Evolutionary conservation across 64 coral and sea anemone species (phyloP), one percentile per base, ranked within the genome.

Genomic region (Actinia equina): DNA sequence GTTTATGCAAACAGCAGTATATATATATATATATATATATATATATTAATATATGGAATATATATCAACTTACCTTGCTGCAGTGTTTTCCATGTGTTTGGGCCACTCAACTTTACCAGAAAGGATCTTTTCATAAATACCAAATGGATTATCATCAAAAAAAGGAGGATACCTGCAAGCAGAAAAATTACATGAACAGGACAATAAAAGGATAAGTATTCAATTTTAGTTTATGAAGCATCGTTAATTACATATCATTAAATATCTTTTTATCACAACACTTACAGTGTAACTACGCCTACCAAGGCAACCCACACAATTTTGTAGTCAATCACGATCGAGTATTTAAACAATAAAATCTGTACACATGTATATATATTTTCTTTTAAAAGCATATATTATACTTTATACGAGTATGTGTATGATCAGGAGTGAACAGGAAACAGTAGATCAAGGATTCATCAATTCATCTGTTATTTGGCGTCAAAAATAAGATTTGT

Each of bases 121-220:
- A 54, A 99, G 81, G 85, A 99, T 99, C 82, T 99, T 99, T 77
- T 99, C 97, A 93, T 99, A 99, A 86, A 99, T 99, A 60, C 97
- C 97, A 93, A 99, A 99, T 71, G 97, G 97, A 79, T 99, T 99
- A 61, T 99, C 97, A 90, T 99, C 97, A 91, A 99, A 99, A 87
- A 99, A 99, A 22, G 97, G 97, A n/a, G 97, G 97, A 86, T 99
- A 99, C 45, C 97, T 99, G 53, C 16, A 95, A 94, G 85, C 3
- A 65, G n/a, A 6, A 10, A 53, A 7, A 17, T 41, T 23, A 52
- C 30, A 37, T 37, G 4, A 20, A 83, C 12, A 49, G 9, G 57
- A 52, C 5, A 12, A 52, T 6, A 25, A 27, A 17, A 27, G 14
- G 13, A 7, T 41, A 20, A 25, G 20, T 14, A 71, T 83, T 71